Evolutionary conservation across 2,113 vertebrate species (phyloP).

Genomic region (Corapipo altera): DNA sequence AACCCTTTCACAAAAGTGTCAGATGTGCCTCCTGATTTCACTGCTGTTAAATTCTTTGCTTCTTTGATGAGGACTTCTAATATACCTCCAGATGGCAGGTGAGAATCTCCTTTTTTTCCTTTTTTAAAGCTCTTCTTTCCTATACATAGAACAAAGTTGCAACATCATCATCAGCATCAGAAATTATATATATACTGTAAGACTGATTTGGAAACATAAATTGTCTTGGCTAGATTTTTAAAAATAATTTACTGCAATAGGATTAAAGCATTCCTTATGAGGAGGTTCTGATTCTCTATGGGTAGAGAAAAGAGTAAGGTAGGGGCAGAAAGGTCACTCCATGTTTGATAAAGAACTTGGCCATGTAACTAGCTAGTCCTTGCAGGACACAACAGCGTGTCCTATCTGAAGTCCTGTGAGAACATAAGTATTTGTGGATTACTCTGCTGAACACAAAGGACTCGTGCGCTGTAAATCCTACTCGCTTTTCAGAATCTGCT

Average conservation of each 20-base stretch:
- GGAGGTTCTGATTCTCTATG: not conserved
- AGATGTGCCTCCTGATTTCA: slow-evolving; percentile 92
- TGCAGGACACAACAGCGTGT: not conserved
- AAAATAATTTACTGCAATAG: not conserved
- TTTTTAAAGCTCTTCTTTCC: slow-evolving; percentile 89
- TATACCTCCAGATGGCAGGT: slow-evolving; percentile 85
- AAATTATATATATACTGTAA: not conserved
- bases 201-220: not conserved
- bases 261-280: not conserved
- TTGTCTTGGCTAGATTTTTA: not conserved
- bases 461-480: not conserved
- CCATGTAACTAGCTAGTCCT: not conserved
- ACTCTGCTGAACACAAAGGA: not conserved
- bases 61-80: slow-evolving; percentile 94
- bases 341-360: not conserved
- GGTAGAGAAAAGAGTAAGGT: not conserved
- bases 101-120: slow-evolving; percentile 81
- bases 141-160: slow-evolving; percentile 39
- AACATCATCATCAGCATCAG: not conserved
- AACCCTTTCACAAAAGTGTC: slow-evolving; percentile 97
- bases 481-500: not conserved
- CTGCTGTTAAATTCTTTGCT: slow-evolving; percentile 93
- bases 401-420: not conserved
- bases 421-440: not conserved
- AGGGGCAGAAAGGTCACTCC: not conserved